Base-by-base conservation (phyloP, 1,140 invertebrate species). In the Scaptomyza montana region DNA sequence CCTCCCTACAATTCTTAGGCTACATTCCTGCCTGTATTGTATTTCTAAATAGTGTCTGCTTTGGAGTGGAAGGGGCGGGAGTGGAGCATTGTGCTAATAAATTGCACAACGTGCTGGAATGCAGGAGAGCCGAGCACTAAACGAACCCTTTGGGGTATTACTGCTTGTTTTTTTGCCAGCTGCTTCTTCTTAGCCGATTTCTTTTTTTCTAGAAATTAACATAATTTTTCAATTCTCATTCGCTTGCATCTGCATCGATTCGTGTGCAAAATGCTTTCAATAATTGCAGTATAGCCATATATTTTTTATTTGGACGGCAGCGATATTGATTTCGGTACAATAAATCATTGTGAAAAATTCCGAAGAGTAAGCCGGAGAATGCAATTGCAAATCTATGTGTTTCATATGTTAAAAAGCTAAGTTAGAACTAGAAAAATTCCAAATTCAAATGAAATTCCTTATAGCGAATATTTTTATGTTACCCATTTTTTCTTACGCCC, bases 31-130 rank as follows among this genome's bases (percentile, higher is more conserved):
- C 28, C 50, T 54, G 46, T 51, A 69, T 69, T 63, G 66, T 74
- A 74, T 74, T 63, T 61, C 71, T 74, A 74, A 74, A 74, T 69
- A 74, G 71, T 59, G 59, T 55, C 69, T 68, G 65, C 41, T n/a
- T 25, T 10, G 45, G 2, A n/a, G 45, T 1, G 13, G 8, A 36
- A 21, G 0, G n/a, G 28, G 0, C 19, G 36, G 21, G n/a, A 25
- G 33, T 9, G n/a, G 10, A 9, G 7, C 4, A 19, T 25, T 33
- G 47, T 28, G 47, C 80, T 89, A 82, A 89, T 89, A 89, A 87
- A 89, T 87, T 82, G 84, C 82, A 78, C 84, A 89, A 87, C 82
- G 82, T 87, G 84, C 82, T 60, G 73, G 75, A 77, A 89, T 87
- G 78, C 84, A 65, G 50, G 53, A 77, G 81, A 89, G 8, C 33